Evolutionary conservation across 2,888 invertebrate genomes (phyloP), one percentile per base, ranked within the genome.

Genomic region (Calliopum simillimum): DNA sequence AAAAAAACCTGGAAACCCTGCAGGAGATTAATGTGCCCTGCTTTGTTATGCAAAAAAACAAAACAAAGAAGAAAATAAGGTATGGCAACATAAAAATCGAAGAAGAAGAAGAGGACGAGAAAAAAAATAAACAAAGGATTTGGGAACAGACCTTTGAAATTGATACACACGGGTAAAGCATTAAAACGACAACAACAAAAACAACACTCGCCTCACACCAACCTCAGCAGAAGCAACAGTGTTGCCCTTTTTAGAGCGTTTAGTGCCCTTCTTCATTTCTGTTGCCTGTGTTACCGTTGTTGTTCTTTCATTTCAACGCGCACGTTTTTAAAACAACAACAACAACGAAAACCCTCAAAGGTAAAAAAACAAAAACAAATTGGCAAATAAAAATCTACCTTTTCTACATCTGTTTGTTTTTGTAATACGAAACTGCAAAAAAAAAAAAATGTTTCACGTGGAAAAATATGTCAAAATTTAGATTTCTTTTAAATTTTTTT

Each of bases 91-190:
- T 33, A 1, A 33, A 33, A 33, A 33, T 8, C 5, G 33, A 33
- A 33, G n/a, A n/a, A 33, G 33, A 33, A 81, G 79, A 79, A 79
- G 81, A 79, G 81, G 4, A n/a, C 51, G 3, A 16, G 2, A 21
- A 3, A 16, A 23, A 33, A 63, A 21, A 63, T 49, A n/a, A 65
- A 65, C 49, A 59, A 56, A 67, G 67, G 59, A 59, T 67, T 67
- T 53, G 58, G n/a, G 46, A 67, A 19, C 56, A 47, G 12, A 51
- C 33, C 33, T 58, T 67, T 67, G 67, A 67, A 67, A 67, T 41
- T 67, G 67, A 67, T 67, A 67, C 67, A 58, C 14, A 33, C 25
- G 19, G 63, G 33, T 33, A 33, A 33, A 33, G 8, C 8, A 33
- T 33, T 33, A 33, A 33, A 33, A 33, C 2, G 8, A 33, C 33